Conservation (phyloP, 2,113 vertebrate species). For the Oreochromis spilurus region DNA sequence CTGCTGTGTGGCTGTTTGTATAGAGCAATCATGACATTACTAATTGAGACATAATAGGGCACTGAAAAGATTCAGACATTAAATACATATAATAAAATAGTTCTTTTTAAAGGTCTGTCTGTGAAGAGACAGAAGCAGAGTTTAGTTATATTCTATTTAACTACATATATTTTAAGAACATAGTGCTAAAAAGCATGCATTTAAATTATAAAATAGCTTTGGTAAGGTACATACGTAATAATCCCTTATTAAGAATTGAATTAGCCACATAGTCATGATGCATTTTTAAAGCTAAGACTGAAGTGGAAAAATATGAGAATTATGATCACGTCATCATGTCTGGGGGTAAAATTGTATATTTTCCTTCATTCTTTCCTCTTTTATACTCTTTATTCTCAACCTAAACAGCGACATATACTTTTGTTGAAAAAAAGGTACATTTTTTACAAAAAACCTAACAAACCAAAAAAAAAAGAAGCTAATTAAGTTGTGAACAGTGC, state of each 20-base stretch:
- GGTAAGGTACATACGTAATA: not conserved
- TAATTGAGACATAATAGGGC: not conserved
- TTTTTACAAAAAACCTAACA: rapidly evolving
- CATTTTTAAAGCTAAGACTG: not conserved
- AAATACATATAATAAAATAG: not conserved
- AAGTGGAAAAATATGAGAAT: not conserved
- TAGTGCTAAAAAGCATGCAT: not conserved
- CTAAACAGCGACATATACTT: not conserved
- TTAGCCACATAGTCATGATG: not conserved
- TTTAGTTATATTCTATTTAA: not conserved
- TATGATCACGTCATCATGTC: not conserved
- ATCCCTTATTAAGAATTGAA: not conserved
- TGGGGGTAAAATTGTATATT: not conserved
- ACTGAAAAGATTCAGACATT: not conserved
- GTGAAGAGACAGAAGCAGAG: not conserved
- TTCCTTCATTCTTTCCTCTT: not conserved
- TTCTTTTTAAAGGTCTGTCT: not conserved
- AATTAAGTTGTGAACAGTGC: not conserved
- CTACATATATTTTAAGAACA: not conserved
- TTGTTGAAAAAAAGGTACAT: not conserved
- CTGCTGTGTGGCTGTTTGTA: not conserved
- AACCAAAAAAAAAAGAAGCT: not conserved
- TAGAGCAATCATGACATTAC: not conserved
- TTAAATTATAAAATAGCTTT: not conserved
- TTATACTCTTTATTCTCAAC: not conserved